Percentiles rank a stretch among this genome's conserved stretches.
These are phyloP conservation scores for Conchocele bisecta DNA, from an alignment of 2,888 invertebrate species.

Conservation along the genomic window DNA sequence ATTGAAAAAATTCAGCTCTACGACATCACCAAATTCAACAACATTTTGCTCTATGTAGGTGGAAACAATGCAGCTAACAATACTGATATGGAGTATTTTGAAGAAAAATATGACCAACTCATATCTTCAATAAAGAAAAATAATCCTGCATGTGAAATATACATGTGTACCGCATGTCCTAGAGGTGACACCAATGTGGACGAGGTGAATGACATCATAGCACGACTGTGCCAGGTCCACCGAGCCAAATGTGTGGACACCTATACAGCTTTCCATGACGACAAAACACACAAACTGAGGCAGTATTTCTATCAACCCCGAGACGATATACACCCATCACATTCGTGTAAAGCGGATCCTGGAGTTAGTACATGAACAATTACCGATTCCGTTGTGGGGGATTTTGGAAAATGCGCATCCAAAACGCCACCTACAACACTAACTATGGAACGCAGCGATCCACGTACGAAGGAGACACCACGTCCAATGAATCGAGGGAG, in stretches of 20 bases:
- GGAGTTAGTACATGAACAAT: not conserved
- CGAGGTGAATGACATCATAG: not conserved
- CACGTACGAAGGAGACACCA: too few relatives aligned
- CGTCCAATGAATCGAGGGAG: too few relatives aligned
- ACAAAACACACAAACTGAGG: not conserved
- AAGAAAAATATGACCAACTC: constrained; percentile 5
- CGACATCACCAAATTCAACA: not conserved
- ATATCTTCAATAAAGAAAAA: not conserved
- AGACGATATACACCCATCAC: not conserved
- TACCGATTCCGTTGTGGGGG: not conserved
- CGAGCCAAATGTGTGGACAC: not conserved
- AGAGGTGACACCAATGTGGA: constrained; percentile 2
- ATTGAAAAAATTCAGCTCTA: not conserved
- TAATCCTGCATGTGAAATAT: not conserved
- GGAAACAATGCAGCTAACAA: not conserved
- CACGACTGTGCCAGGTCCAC: not conserved
- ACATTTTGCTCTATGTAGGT: constrained; percentile 4
- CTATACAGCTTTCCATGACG: not conserved
- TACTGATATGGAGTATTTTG: constrained; percentile 4
- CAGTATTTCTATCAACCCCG: not conserved
- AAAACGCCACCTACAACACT: too few relatives aligned
- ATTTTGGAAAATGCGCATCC: not conserved
- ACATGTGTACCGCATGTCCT: constrained; percentile 3
- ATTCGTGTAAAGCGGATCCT: constrained; percentile 15
- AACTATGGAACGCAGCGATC: too few relatives aligned